Base-by-base conservation (phyloP, 2,797 vertebrate genomes). In the Sparus aurata region DNA sequence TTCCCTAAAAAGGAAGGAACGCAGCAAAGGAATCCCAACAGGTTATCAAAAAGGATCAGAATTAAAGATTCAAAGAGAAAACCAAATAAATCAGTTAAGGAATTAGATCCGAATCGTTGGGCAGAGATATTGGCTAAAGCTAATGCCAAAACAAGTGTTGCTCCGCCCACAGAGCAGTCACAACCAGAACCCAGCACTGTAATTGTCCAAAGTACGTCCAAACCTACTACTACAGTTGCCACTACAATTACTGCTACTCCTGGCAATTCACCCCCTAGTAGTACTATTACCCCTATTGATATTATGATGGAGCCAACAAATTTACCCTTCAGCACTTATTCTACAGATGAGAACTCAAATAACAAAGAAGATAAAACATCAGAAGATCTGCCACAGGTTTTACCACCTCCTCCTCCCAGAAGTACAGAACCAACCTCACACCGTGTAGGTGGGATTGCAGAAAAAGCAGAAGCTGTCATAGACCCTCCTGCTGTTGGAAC, bases 101-200 rank as follows among this genome's bases (percentile, higher is more conserved):
- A 95, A 66, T 69, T 96, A 62, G 91, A 95, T 87, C 94, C 94
- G 23, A 91, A 90, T 65, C 93, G 85, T 27, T 95, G 95, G 95
- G 93, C 93, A 65, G 89, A 95, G 81, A 93, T 95, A 46, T 64
- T 95, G 59, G 93, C 94, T 27, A 95, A 95, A 86, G 88, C 90
- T 46, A 94, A 95, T 15, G 80, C 86, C 57, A 95, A 94, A 79
- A 79, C 87, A 49, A 80, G 74, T 60, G 83, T 69, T 65, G 34
- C 73, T 17, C 46, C 73, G 18, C 83, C 87, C 38, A 86, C 87
- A 62, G 85, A 85, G 46, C 84, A 43, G 34, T 79, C 87, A 20
- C 16, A 85, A 47, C 76, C 87, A 69, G 80, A 82, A 22, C 77
- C 81, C 12, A 91, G 77, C 79, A 90, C 74, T 46, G 60, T 62